A percentile compares a stretch with the other conserved stretches of the same genome.
phyloP scores from a whole-genome alignment of 2,797 vertebrate genomes.

The Trachops cirrhosus region DNA sequence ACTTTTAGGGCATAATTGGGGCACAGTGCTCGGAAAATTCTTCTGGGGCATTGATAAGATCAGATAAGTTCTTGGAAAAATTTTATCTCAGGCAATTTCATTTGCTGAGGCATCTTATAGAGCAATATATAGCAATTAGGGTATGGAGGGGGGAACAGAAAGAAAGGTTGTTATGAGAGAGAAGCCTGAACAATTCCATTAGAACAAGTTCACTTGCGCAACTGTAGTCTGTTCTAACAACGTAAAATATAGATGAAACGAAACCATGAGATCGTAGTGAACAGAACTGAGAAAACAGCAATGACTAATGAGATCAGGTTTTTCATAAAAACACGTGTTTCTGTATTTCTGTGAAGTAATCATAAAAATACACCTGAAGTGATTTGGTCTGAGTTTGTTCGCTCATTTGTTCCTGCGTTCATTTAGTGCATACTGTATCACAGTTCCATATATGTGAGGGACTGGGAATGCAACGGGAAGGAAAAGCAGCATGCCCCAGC shows the following conservation, averaged over 20 bases:
- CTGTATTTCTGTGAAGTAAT: background rate
- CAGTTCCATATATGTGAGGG: background rate
- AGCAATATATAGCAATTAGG: background rate
- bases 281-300: background rate
- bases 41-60: slow-evolving; percentile 48
- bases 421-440: background rate
- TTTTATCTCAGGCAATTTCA: slow-evolving; percentile 15
- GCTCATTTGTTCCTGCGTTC: background rate
- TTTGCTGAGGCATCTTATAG: background rate
- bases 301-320: background rate
- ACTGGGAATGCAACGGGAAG: background rate
- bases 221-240: background rate
- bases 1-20: background rate
- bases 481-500: background rate
- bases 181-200: background rate
- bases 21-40: background rate
- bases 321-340: background rate
- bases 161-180: slow-evolving; percentile 28
- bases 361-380: background rate
- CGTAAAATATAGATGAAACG: background rate
- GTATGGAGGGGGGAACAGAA: background rate
- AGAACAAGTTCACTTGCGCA: background rate
- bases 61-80: slow-evolving; percentile 44
- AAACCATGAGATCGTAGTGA: background rate
- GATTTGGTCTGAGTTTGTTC: background rate